phyloP scores from a whole-genome alignment of 2,888 invertebrate genomes.

The Vanessa cardui region DNA sequence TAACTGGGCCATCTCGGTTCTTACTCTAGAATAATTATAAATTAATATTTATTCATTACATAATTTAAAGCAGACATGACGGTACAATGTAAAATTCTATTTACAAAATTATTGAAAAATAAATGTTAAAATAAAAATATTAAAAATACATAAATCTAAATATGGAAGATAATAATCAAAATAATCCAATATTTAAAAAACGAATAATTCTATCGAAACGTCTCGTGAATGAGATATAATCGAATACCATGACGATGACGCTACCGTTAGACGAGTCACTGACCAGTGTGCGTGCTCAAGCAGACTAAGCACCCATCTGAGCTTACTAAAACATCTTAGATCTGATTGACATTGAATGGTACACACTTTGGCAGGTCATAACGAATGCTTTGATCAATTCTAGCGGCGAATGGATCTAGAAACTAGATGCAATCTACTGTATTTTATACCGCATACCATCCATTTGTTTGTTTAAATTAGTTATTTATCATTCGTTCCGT shows the following conservation, averaged over 20 bases:
- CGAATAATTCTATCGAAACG: conserved; percentile 14
- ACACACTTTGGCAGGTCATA: conserved; percentile 40
- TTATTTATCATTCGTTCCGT: background rate
- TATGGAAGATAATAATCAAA: no score
- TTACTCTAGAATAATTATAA: no score
- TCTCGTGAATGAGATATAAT: conserved; percentile 42
- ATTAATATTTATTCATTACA: no score
- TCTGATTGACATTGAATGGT: conserved; percentile 46
- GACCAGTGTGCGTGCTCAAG: conserved; percentile 61
- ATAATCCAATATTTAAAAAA: conserved; percentile 2
- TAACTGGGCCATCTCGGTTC: no score
- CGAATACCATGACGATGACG: conserved; percentile 54
- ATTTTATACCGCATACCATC: conserved; percentile 8
- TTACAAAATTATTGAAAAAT: no score
- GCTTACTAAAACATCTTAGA: conserved; percentile 23
- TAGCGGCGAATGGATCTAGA: conserved; percentile 5
- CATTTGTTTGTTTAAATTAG: conserved; percentile 28
- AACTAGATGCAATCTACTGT: conserved; percentile 2
- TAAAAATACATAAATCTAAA: no score
- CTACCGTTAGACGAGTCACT: conserved; percentile 67
- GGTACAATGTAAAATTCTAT: no score
- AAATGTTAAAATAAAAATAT: no score
- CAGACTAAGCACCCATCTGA: conserved; percentile 39
- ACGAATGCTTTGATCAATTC: conserved; percentile 41
- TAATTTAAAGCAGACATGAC: no score